A percentile compares a stretch with the other conserved stretches of the same genome.
Evolutionary conservation across 2,888 invertebrate genomes (phyloP).

Genomic region (Pachycephus smyrnensis): DNA sequence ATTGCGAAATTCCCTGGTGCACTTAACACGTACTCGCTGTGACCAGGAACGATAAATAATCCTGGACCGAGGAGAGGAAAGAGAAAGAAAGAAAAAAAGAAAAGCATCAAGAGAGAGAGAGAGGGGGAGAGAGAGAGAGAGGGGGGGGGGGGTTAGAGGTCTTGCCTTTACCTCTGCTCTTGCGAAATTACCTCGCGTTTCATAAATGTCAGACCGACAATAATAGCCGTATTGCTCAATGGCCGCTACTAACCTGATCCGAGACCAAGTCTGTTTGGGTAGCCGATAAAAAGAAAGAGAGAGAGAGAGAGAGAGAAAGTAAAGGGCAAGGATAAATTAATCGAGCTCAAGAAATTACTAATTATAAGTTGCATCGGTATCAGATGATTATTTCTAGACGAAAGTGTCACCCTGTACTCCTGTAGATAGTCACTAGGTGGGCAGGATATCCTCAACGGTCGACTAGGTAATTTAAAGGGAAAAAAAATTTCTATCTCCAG

Average conservation of each 20-base stretch:
- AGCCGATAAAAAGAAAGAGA: background rate
- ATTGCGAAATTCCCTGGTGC: too few species aligned
- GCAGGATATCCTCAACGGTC: too few species aligned
- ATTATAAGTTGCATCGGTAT: too few species aligned
- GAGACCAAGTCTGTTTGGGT: background rate
- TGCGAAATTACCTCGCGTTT: conserved; percentile 26
- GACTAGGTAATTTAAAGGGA: too few species aligned
- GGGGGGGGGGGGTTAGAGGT: conserved; percentile 1
- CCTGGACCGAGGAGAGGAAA: background rate
- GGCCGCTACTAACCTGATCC: background rate
- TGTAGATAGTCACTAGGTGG: too few species aligned
- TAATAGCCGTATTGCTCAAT: conserved; percentile 16
- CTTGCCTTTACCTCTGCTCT: conserved; percentile 20
- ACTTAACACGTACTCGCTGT: too few species aligned
- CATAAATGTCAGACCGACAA: conserved; percentile 29
- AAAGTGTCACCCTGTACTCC: too few species aligned
- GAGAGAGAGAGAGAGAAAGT: background rate
- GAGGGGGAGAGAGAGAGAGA: conserved; percentile 15
- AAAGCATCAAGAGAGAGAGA: background rate
- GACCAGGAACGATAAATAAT: too few species aligned
- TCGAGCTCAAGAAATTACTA: too few species aligned
- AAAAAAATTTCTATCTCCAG: too few species aligned
- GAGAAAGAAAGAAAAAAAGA: background rate
- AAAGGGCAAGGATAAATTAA: background rate
- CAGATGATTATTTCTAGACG: too few species aligned